Percentiles rank a stretch among this genome's conserved stretches.
These are phyloP conservation scores for Melinaea marsaeus DNA, from an alignment of 2,888 invertebrate genomes.

Conservation along the genomic window DNA sequence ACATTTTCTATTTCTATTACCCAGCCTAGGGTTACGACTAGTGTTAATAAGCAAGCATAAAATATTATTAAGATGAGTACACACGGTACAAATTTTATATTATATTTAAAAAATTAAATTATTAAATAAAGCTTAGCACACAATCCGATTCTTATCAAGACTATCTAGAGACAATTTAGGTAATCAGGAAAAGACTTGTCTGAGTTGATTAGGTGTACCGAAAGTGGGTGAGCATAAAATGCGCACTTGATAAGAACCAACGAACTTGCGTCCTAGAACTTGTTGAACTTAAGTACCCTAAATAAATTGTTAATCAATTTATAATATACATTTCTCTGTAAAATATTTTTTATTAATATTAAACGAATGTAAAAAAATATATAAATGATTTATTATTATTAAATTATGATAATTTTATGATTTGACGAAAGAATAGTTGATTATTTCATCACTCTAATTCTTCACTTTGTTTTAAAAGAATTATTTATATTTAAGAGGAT, in stretches of 20 bases:
- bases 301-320: slow-evolving; percentile 39
- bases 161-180: slow-evolving; percentile 23
- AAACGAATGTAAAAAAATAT: not conserved
- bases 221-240: slow-evolving; percentile 37
- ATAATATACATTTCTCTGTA: slow-evolving; percentile 7
- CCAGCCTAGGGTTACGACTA: slow-evolving; percentile 55
- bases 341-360: not conserved
- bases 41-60: slow-evolving; percentile 45
- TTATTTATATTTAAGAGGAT: not conserved
- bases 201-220: slow-evolving; percentile 40
- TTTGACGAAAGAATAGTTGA: not conserved
- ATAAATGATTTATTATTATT: not conserved
- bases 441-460: not conserved
- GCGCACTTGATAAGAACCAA: slow-evolving; percentile 55
- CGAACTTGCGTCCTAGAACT: slow-evolving; percentile 72
- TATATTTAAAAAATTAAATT: slow-evolving; percentile 23
- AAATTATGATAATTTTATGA: not conserved
- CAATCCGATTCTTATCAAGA: not conserved
- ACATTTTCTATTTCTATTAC: slow-evolving; percentile 74
- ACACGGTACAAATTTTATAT: not conserved
- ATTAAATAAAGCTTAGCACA: slow-evolving; percentile 7
- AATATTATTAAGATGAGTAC: not conserved
- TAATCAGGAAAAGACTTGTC: slow-evolving; percentile 32
- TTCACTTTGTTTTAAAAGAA: not conserved
- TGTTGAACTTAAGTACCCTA: slow-evolving; percentile 68